Conservation (phyloP, 2,113 vertebrate genomes). For the Sterrhoptilus dennistouni region DNA sequence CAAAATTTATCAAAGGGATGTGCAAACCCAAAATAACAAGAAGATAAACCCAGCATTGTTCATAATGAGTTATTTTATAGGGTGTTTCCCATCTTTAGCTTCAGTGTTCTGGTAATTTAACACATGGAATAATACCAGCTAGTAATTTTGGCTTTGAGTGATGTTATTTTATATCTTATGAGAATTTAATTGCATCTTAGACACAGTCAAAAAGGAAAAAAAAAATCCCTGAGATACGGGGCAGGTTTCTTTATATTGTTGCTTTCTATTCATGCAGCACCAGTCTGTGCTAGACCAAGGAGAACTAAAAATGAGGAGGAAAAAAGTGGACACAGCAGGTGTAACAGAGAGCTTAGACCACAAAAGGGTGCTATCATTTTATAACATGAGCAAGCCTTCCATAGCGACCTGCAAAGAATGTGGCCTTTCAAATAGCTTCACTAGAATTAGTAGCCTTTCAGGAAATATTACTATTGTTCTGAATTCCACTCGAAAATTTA, state of each 20-base stretch:
- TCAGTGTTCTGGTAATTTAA: constrained; percentile 58
- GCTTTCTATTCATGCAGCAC: constrained; percentile 57
- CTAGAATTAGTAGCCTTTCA: constrained; percentile 69
- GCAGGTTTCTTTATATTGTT: constrained; percentile 48
- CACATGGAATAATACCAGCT: constrained; percentile 61
- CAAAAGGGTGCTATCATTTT: constrained; percentile 71
- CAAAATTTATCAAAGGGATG: constrained; percentile 44
- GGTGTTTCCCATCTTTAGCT: constrained; percentile 61
- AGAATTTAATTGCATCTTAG: constrained; percentile 61
- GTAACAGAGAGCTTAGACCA: constrained; percentile 41
- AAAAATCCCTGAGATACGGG: constrained; percentile 17
- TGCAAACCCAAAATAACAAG: constrained; percentile 54
- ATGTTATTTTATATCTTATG: constrained; percentile 65
- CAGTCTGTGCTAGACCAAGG: constrained; percentile 44
- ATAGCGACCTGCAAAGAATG: constrained; percentile 72
- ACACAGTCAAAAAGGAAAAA: neutral
- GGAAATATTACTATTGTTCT: constrained; percentile 73
- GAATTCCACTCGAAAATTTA: constrained; percentile 72
- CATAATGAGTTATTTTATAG: constrained; percentile 63
- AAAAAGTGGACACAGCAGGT: constrained; percentile 65
- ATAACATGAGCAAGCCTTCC: constrained; percentile 64
- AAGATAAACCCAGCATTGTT: constrained; percentile 53
- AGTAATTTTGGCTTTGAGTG: constrained; percentile 56
- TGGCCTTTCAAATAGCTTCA: constrained; percentile 60
- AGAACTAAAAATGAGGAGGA: constrained; percentile 40